Percentiles rank a stretch among this genome's conserved stretches.
Evolutionary conservation across 92 coral and sea anemone genomes (phyloP).

Genomic region (Scolanthus callimorphus): DNA sequence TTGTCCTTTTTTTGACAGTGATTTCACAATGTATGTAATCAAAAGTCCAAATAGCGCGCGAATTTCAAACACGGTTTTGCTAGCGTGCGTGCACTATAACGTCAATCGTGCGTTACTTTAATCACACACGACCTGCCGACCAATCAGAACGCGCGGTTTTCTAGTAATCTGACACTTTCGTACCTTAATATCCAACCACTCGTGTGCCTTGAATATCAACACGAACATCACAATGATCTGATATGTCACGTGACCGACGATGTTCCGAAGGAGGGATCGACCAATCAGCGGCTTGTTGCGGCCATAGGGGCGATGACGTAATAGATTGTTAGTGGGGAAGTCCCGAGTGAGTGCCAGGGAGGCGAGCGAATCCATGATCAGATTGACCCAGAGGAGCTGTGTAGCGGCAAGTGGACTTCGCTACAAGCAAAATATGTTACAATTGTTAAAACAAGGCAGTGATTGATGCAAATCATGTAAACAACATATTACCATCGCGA

Average conservation of each 20-base stretch:
- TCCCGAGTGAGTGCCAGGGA: slow-evolving; percentile 81
- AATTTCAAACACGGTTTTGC: no score
- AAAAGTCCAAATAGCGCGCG: no score
- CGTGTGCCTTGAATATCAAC: slow-evolving; percentile 67
- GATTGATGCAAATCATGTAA: no score
- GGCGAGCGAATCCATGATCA: slow-evolving; percentile 87
- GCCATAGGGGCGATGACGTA: slow-evolving; percentile 72
- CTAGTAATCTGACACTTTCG: no score
- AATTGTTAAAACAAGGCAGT: no score
- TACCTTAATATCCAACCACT: slow-evolving; percentile 58
- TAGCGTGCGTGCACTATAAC: no score
- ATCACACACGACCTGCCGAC: no score
- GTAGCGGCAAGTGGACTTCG: slow-evolving; percentile 82
- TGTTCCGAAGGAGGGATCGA: slow-evolving; percentile 80
- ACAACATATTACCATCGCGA: no score
- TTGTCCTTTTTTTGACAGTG: no score
- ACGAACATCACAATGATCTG: slow-evolving; percentile 66
- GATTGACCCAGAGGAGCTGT: slow-evolving; percentile 81
- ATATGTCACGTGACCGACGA: slow-evolving; percentile 71
- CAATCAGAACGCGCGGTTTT: no score
- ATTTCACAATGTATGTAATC: no score
- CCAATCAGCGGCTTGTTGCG: slow-evolving; percentile 75
- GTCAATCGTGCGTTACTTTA: no score
- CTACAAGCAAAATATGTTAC: slow-evolving; percentile 35
- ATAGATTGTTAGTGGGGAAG: slow-evolving; percentile 63